These are phyloP conservation scores for Dascyllus trimaculatus DNA, from an alignment of 2,113 vertebrate genomes.

Conservation along the genomic window DNA sequence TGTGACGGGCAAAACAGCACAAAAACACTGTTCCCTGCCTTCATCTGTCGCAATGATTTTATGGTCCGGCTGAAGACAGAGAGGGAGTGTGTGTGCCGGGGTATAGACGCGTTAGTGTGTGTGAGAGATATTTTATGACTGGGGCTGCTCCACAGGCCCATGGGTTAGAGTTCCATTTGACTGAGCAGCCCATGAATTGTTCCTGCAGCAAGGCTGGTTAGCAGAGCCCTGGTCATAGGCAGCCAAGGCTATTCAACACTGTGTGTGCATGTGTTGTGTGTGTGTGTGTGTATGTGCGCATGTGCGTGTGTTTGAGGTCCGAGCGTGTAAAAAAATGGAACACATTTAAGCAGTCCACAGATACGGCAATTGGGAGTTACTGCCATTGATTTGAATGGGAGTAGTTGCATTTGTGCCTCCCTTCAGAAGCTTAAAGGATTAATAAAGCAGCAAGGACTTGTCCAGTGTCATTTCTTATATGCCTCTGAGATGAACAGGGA, in stretches of 20 bases:
- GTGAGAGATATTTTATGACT: conserved; percentile 71
- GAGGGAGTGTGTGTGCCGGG: conserved; percentile 27
- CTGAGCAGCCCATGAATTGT: conserved; percentile 74
- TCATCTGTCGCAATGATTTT: conserved; percentile 80
- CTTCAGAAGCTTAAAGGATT: conserved; percentile 79
- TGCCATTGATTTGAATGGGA: conserved; percentile 74
- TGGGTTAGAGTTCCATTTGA: conserved; percentile 74
- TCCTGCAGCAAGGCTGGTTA: conserved; percentile 66
- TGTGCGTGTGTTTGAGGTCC: conserved; percentile 4
- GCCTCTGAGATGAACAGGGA: conserved; percentile 63
- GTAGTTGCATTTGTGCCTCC: conserved; percentile 67
- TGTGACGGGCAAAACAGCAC: conserved; percentile 77
- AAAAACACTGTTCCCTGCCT: conserved; percentile 79
- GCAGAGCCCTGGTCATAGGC: conserved; percentile 56
- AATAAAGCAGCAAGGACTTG: conserved; percentile 76
- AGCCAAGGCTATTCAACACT: conserved; percentile 41
- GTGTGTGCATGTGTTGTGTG: conserved; percentile 5
- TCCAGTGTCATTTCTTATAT: conserved; percentile 75
- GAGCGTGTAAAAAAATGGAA: conserved; percentile 47
- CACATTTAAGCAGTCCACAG: conserved; percentile 60
- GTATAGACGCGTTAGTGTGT: conserved; percentile 44
- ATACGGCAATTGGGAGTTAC: conserved; percentile 64
- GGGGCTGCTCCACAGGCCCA: conserved; percentile 65
- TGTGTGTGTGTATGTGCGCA: conserved; percentile 6
- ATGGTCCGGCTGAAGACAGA: conserved; percentile 68